Evolutionary conservation across 2,113 vertebrate species (phyloP).

Genomic region (Spheniscus mendiculus): DNA sequence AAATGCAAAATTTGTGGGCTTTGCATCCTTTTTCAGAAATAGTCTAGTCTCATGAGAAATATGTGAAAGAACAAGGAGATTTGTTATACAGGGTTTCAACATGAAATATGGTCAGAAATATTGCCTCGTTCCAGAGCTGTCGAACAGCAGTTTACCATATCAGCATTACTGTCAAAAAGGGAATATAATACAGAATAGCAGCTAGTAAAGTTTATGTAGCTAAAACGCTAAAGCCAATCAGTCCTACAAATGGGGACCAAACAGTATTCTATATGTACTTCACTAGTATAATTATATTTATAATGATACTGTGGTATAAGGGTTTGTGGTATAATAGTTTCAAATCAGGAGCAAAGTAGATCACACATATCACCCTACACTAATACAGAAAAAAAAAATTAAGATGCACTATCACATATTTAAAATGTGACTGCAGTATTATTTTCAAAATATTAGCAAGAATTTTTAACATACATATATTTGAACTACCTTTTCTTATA

Average conservation of each 20-base stretch:
- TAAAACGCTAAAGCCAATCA: background rate
- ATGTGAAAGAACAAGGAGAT: background rate
- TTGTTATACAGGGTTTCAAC: background rate
- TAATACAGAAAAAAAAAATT: background rate
- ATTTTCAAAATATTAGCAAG: background rate
- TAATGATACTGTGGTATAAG: background rate
- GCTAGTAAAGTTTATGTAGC: background rate
- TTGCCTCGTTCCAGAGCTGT: background rate
- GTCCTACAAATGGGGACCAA: background rate
- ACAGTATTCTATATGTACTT: background rate
- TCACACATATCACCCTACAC: rapidly evolving
- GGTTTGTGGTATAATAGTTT: background rate
- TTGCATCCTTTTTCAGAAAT: background rate
- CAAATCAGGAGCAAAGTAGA: background rate
- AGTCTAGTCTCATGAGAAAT: background rate
- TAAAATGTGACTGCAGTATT: background rate
- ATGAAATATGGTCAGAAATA: background rate
- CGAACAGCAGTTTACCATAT: background rate
- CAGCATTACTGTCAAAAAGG: background rate
- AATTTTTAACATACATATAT: background rate
- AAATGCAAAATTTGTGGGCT: background rate
- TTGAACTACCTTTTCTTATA: background rate
- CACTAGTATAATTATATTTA: background rate
- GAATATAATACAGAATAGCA: background rate
- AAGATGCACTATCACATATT: background rate